phyloP scores from a whole-genome alignment of 1,140 invertebrate genomes.

The Temnothorax longispinosus region DNA sequence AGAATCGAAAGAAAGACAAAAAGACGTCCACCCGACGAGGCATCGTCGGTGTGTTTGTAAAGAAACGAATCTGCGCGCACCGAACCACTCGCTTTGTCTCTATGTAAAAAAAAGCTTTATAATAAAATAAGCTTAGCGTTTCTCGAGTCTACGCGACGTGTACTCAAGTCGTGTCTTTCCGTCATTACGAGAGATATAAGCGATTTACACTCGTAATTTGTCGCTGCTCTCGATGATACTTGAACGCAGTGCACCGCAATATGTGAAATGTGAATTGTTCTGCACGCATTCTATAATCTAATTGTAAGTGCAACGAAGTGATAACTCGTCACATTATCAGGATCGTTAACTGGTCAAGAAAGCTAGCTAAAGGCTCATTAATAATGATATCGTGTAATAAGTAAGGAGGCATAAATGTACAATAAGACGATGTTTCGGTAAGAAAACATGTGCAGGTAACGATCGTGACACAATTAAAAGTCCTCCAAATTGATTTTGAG shows the following conservation, averaged over 20 bases:
- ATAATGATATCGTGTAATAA: background rate
- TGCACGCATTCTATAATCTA: background rate
- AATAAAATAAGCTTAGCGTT: conserved; percentile 24
- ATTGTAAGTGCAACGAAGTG: background rate
- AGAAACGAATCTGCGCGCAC: conserved; percentile 85
- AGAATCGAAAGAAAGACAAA: conserved; percentile 55
- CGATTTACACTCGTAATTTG: conserved; percentile 9
- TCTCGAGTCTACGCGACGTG: conserved; percentile 8
- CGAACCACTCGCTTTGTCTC: conserved; percentile 80
- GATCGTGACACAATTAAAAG: background rate
- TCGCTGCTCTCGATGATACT: background rate
- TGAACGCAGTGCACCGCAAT: background rate
- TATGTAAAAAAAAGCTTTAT: background rate
- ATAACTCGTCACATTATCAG: background rate
- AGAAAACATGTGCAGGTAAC: background rate
- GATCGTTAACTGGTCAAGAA: background rate
- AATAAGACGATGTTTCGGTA: background rate
- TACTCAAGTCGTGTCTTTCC: background rate
- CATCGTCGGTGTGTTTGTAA: conserved; percentile 73
- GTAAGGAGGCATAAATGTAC: background rate
- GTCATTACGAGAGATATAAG: background rate
- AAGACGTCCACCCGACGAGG: conserved; percentile 59
- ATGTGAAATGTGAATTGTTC: conserved; percentile 18
- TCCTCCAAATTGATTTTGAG: background rate
- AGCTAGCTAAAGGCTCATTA: conserved; percentile 1